These are phyloP conservation scores for Hyperoodon ampullatus DNA, from an alignment of 2,113 vertebrate species.

Conservation along the genomic window DNA sequence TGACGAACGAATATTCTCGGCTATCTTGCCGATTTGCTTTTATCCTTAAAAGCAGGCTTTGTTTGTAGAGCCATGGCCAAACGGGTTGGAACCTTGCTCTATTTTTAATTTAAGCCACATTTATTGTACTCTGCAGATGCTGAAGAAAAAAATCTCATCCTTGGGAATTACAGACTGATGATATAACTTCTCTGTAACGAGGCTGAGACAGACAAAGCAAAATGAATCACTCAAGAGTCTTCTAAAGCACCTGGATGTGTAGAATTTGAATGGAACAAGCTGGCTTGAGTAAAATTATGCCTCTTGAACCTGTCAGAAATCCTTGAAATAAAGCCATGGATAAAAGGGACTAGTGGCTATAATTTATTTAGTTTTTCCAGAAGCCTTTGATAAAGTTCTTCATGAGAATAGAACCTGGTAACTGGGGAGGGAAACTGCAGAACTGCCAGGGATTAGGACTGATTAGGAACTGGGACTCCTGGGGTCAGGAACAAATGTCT, in stretches of 20 bases:
- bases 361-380: slow-evolving; percentile 57
- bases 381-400: slow-evolving; percentile 51
- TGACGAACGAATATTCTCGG: not conserved
- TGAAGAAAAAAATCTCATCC: not conserved
- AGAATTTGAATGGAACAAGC: not conserved
- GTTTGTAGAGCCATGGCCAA: not conserved
- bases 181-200: not conserved
- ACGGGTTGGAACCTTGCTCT: not conserved
- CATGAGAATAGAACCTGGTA: not conserved
- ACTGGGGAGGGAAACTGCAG: not conserved
- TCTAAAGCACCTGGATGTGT: not conserved
- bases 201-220: not conserved
- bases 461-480: not conserved
- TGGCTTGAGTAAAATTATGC: not conserved
- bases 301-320: slow-evolving; percentile 46
- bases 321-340: slow-evolving; percentile 48
- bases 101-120: slow-evolving; percentile 38
- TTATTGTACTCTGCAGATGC: slow-evolving; percentile 19
- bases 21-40: not conserved
- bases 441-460: not conserved
- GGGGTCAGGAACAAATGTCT: not conserved
- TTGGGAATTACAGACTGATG: slow-evolving; percentile 15
- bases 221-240: not conserved
- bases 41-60: slow-evolving; percentile 1
- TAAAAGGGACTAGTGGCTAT: slow-evolving; percentile 51